Base-by-base conservation (phyloP, 2,888 invertebrate genomes). In the Argyra leucocephala region DNA sequence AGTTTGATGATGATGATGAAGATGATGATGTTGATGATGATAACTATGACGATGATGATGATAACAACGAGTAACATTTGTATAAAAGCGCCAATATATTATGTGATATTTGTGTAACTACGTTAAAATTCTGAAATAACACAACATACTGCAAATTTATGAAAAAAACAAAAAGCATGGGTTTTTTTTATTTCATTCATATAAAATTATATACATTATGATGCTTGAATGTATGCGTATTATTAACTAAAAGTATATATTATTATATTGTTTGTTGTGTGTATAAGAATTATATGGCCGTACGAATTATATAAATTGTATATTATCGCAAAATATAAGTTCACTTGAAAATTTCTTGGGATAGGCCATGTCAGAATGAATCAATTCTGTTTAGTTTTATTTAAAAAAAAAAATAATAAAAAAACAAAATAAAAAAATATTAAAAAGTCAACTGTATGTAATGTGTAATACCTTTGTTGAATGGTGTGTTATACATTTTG, bases 51-150 rank as follows among this genome's bases (percentile, higher is more conserved):
- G 9, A 31, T 31, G n/a, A n/a, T 31, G 26, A 26, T 6, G 31
- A 7, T n/a, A n/a, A 6, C 18, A 18, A 48, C 48, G 48, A 48
- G 18, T 48, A 48, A 48, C 48, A 48, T 48, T 48, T 48, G 48
- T 48, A 48, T 48, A 48, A 48, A 48, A 48, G 48, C 48, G 48
- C 48, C 48, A 48, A 48, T 48, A 48, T 48, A 48, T 48, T 48
- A 48, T 48, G 48, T n/a, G 48, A 18, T 48, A 48, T 15, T 48
- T 18, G 15, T 48, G 9, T 15, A 48, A 48, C 48, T 12, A 37
- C 15, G 37, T 37, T 12, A 37, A 37, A 48, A 48, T 18, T 18
- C 48, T 18, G 4, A 48, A 48, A 5, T 5, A 48, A 31, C 31
- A 31, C 31, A 31, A 31, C 31, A 31, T 12, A 31, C 7, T 31